Evolutionary conservation across 2,888 invertebrate species (phyloP).

Genomic region (Operophtera brumata): DNA sequence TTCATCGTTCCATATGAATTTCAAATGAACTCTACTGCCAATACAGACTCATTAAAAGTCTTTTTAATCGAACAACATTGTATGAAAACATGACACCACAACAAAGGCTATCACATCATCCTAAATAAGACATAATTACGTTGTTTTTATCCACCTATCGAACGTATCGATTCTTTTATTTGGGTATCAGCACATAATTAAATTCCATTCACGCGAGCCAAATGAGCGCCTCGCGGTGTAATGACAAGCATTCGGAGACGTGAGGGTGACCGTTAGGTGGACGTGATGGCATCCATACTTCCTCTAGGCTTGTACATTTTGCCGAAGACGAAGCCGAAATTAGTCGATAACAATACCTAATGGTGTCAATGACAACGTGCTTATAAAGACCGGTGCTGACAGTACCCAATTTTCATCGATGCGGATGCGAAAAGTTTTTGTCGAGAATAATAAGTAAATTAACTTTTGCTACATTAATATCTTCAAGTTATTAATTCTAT

Average conservation of each 20-base stretch:
- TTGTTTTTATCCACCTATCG: conserved; percentile 24
- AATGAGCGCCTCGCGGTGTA: conserved; percentile 47
- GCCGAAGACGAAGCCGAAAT: conserved; percentile 8
- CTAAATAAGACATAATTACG: conserved; percentile 22
- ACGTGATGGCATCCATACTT: conserved; percentile 58
- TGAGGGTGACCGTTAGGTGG: conserved; percentile 61
- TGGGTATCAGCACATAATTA: conserved; percentile 37
- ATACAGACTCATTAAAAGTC: neutral
- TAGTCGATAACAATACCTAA: too few relatives aligned
- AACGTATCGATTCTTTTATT: conserved; percentile 29
- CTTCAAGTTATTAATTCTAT: too few relatives aligned
- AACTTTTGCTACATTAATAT: too few relatives aligned
- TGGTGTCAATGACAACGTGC: too few relatives aligned
- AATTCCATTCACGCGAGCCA: conserved; percentile 51
- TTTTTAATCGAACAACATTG: conserved; percentile 7
- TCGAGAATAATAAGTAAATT: too few relatives aligned
- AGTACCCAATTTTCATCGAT: neutral
- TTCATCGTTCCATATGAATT: neutral
- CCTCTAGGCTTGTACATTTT: conserved; percentile 25
- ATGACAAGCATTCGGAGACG: conserved; percentile 58
- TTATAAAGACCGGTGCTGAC: neutral
- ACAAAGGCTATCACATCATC: conserved; percentile 10
- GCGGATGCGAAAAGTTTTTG: neutral
- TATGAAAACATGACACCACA: conserved; percentile 9
- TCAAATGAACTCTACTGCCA: neutral